phyloP scores from a whole-genome alignment of 1,140 invertebrate genomes.

The Heterodera carotae region DNA sequence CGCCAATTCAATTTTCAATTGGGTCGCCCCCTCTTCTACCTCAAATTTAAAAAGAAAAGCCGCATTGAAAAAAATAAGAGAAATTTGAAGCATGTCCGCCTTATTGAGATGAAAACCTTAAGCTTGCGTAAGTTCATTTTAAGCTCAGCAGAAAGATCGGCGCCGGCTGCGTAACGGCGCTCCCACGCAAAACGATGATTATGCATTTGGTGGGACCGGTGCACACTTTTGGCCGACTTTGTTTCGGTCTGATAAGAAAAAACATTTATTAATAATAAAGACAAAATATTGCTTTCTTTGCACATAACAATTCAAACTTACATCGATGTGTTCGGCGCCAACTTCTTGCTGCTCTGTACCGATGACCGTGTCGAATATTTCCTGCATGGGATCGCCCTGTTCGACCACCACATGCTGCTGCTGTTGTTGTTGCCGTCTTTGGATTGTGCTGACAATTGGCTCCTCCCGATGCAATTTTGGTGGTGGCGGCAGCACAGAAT shows the following conservation, averaged over 20 bases:
- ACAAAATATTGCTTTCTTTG: not conserved
- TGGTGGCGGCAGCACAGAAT: not conserved
- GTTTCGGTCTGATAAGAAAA: not conserved
- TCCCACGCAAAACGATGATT: not conserved
- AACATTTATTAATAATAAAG: not conserved
- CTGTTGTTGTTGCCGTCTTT: not conserved
- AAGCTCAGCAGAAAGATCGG: conserved; percentile 35
- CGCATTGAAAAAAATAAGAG: no score
- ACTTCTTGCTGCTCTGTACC: not conserved
- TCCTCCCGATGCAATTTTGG: not conserved
- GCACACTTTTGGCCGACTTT: not conserved
- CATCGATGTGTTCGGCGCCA: not conserved
- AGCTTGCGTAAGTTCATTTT: conserved; percentile 70
- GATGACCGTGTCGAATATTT: not conserved
- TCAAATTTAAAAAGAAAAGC: no score
- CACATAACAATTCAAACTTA: not conserved
- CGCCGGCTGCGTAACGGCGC: not conserved
- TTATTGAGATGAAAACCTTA: conserved; percentile 50
- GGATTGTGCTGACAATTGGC: not conserved
- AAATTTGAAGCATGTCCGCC: no score
- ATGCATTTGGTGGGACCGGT: not conserved
- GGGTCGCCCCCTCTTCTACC: no score
- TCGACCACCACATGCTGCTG: conserved; percentile 25
- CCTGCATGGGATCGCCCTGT: conserved; percentile 8
- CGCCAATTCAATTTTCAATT: no score